These are phyloP conservation scores for Drosophila ficusphila DNA, from an alignment of 1,140 invertebrate species.

Conservation along the genomic window DNA sequence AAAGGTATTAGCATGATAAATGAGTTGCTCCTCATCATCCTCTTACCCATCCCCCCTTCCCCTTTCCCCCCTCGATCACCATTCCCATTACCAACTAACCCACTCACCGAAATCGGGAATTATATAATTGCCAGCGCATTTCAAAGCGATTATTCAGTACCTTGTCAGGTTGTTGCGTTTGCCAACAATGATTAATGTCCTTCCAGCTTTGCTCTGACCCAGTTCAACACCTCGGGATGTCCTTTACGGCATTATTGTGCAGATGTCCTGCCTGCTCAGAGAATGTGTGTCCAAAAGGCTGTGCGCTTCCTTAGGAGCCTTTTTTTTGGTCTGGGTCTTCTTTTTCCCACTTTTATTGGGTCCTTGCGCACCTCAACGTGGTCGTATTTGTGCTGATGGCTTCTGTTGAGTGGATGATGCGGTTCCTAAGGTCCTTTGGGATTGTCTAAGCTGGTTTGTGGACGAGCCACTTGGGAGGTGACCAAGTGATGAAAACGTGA, in stretches of 20 bases:
- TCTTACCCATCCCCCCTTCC: slow-evolving; percentile 50
- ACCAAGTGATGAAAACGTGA: slow-evolving; percentile 13
- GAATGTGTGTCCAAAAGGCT: slow-evolving; percentile 15
- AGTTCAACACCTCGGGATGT: slow-evolving; percentile 32
- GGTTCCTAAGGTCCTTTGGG: slow-evolving; percentile 14
- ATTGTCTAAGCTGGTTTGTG: slow-evolving; percentile 27
- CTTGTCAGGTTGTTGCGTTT: slow-evolving; percentile 41
- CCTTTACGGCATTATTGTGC: slow-evolving; percentile 52
- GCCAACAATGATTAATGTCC: slow-evolving; percentile 35
- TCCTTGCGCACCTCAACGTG: slow-evolving; percentile 64
- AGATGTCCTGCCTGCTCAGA: slow-evolving; percentile 24
- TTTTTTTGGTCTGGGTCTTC: background rate
- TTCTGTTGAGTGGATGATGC: slow-evolving; percentile 29
- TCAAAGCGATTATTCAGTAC: slow-evolving; percentile 39
- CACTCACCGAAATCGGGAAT: slow-evolving; percentile 49
- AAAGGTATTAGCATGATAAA: slow-evolving; percentile 79
- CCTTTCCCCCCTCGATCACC: too few relatives aligned
- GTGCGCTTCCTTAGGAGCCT: background rate
- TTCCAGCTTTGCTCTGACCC: slow-evolving; percentile 29
- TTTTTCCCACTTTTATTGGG: slow-evolving; percentile 23
- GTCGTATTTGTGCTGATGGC: slow-evolving; percentile 60
- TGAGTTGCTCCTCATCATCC: slow-evolving; percentile 29
- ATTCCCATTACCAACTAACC: slow-evolving; percentile 46
- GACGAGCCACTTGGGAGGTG: background rate
- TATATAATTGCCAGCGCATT: slow-evolving; percentile 58